Conservation (phyloP, 2,888 invertebrate genomes). For the Ephialtes manifestator region DNA sequence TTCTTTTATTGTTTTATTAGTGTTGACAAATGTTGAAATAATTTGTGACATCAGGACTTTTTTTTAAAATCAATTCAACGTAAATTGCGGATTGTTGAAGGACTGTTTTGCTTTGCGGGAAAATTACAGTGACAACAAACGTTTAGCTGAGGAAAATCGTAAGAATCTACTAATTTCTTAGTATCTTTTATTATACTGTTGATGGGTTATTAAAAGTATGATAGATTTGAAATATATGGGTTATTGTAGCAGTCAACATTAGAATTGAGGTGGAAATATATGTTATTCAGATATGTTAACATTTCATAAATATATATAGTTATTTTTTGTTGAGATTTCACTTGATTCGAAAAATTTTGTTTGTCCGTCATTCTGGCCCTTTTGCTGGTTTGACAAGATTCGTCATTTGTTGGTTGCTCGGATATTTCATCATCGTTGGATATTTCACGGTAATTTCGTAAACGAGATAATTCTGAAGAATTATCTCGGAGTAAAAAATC, state of each 20-base stretch:
- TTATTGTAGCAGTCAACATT: background rate
- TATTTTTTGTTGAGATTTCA: background rate
- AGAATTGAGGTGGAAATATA: background rate
- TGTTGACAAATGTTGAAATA: background rate
- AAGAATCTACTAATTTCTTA: background rate
- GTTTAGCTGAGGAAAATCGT: background rate
- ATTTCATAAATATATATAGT: background rate
- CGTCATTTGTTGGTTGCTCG: no score
- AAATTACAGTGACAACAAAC: background rate
- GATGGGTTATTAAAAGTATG: background rate
- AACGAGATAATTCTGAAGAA: no score
- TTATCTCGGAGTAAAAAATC: no score
- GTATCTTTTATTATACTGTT: background rate
- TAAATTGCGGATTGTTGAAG: background rate
- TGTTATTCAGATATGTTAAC: background rate
- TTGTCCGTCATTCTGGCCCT: no score
- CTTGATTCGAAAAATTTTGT: background rate
- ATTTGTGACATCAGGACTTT: background rate
- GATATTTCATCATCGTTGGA: no score
- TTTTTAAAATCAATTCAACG: background rate
- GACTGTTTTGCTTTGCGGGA: background rate
- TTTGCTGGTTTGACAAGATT: no score
- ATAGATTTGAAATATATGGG: background rate
- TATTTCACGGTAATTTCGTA: no score
- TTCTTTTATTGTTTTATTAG: background rate